Base-by-base conservation (phyloP, 2,113 vertebrate genomes). In the Hiodon tergisus region DNA sequence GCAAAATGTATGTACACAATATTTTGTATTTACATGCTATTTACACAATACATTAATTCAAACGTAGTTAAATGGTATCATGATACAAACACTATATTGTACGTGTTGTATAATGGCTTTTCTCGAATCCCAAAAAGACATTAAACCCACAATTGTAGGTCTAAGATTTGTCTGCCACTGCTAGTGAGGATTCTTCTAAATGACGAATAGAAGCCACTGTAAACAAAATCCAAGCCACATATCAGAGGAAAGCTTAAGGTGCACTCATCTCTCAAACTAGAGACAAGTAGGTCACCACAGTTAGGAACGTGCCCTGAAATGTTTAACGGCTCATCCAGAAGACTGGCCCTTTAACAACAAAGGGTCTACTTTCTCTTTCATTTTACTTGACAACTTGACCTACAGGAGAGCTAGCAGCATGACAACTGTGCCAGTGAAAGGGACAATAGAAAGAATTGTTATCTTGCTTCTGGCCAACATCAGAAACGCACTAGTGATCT, bases 41-140 rank as follows among this genome's bases (percentile, higher is more conserved):
- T 58, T 48, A 76, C 66, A 57, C 51, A 73, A 63, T 73, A 76
- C 59, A 77, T 78, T 76, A 73, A 74, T 77, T 69, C 71, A 51
- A 50, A 74, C 74, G 76, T 81, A 71, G 77, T 31, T 31, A 31
- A 31, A 31, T 31, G 31, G 31, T 31, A 31, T 31, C 31, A 31
- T 31, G 31, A 31, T 31, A 31, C 31, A 31, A 31, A 31, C 31
- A 31, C 31, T 31, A 31, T 31, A 31, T 31, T 31, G 31, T 31
- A 31, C 31, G 31, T 16, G 60, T 62, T 17, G 4, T 47, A 66
- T 46, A 47, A 10, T 65, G 17, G 6, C 31, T 65, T 46, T 65
- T 2, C 31, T 31, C 31, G 31, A 31, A 31, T 31, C 31, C 31
- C 31, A 31, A 31, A 31, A 31, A 31, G 31, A 31, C 31, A 31